Conservation (phyloP, 2,113 vertebrate species). For the Callopanchax toddi region DNA sequence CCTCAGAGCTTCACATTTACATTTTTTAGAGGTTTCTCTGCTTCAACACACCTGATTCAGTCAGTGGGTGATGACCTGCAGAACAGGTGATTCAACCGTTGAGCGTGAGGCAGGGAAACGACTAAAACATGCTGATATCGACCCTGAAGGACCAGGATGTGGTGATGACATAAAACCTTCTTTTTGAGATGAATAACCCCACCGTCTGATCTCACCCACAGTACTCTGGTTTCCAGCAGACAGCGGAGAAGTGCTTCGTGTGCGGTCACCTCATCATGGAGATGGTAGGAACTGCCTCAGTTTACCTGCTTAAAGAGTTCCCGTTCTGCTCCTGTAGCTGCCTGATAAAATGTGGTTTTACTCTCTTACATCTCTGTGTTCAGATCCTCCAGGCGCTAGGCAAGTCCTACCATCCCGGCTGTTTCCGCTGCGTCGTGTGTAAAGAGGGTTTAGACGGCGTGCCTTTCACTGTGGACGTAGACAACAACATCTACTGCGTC, state of each 20-base stretch:
- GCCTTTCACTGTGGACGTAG: conserved; percentile 95
- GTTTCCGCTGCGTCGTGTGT: conserved; percentile 97
- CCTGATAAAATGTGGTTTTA: background rate
- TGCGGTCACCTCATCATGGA: conserved; percentile 99
- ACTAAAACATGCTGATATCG: too few species aligned
- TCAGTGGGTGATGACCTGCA: too few species aligned
- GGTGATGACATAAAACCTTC: too few species aligned
- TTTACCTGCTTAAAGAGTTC: too few species aligned
- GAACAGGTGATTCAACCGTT: too few species aligned
- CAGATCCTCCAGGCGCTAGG: conserved; percentile 98
- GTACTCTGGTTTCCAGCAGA: conserved; percentile 99
- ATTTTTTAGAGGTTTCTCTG: too few species aligned
- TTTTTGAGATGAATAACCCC: background rate
- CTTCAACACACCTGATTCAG: too few species aligned
- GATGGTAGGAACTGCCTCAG: conserved; percentile 86
- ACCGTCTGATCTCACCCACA: conserved; percentile 59
- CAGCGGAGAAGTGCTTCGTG: conserved; percentile 97
- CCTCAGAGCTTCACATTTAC: too few species aligned
- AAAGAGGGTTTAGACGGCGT: conserved; percentile 96
- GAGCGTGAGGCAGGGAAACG: too few species aligned
- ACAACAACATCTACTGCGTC: conserved; percentile 99
- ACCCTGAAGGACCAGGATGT: too few species aligned
- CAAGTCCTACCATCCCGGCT: conserved; percentile 97
- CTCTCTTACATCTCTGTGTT: too few species aligned
- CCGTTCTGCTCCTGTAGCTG: too few species aligned